Conservation (phyloP, 2,888 invertebrate species). For the Eurois occulta region DNA sequence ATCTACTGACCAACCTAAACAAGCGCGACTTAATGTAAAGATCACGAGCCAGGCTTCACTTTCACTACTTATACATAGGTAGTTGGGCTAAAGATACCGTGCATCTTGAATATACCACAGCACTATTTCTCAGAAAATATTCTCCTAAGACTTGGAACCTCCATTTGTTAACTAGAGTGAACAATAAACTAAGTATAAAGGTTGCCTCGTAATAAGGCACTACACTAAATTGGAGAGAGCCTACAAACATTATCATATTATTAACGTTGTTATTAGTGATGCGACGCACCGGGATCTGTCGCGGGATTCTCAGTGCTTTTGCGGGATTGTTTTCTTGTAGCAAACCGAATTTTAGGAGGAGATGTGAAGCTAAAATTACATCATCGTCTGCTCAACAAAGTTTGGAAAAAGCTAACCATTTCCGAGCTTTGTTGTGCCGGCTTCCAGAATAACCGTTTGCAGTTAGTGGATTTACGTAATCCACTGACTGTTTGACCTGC, state of each 20-base stretch:
- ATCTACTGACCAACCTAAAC: neutral
- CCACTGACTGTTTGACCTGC: neutral
- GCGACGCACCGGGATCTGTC: neutral
- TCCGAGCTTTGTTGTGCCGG: neutral
- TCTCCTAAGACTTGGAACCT: neutral
- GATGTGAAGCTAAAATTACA: neutral
- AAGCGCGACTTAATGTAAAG: neutral
- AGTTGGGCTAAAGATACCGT: neutral
- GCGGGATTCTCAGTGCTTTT: neutral
- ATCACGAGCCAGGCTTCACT: too few relatives aligned
- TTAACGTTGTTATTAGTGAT: slow-evolving; percentile 38
- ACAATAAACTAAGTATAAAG: slow-evolving; percentile 37
- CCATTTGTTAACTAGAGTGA: slow-evolving; percentile 22
- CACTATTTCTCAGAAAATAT: neutral
- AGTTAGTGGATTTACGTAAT: neutral
- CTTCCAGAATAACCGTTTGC: neutral
- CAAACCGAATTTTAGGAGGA: neutral
- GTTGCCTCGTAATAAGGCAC: slow-evolving; percentile 42
- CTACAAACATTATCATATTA: slow-evolving; percentile 38
- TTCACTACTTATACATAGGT: neutral
- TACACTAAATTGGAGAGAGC: slow-evolving; percentile 51
- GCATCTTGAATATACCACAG: neutral
- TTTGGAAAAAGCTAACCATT: neutral
- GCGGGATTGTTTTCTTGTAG: neutral
- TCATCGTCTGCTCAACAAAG: neutral